These are phyloP conservation scores for Ichneumoninae sp. DNA, from an alignment of 2,888 invertebrate genomes.

Conservation along the genomic window DNA sequence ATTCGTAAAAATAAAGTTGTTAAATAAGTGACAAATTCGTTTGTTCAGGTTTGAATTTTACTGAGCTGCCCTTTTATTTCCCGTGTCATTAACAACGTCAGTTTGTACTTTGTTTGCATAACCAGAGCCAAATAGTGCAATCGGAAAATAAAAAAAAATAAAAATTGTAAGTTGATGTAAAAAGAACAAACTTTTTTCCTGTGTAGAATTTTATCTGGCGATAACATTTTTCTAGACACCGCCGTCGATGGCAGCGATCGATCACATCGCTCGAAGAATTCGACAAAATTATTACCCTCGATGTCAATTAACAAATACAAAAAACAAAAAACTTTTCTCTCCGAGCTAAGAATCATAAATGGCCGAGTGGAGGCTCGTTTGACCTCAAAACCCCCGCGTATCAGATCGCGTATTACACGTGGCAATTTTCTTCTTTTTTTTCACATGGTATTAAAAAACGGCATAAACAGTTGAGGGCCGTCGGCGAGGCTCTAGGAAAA, in stretches of 20 bases:
- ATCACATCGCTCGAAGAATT: neutral
- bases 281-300: neutral
- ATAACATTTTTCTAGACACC: neutral
- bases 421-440: conserved; percentile 29
- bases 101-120: too few relatives aligned
- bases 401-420: conserved; percentile 20
- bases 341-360: neutral
- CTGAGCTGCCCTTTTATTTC: too few relatives aligned
- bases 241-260: neutral
- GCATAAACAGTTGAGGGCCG: conserved; percentile 60
- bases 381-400: neutral
- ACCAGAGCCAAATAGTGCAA: too few relatives aligned
- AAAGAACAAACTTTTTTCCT: too few relatives aligned
- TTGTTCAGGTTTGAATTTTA: too few relatives aligned
- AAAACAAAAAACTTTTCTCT: neutral
- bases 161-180: too few relatives aligned
- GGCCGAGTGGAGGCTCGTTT: neutral
- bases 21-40: too few relatives aligned
- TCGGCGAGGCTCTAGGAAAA: conserved; percentile 70
- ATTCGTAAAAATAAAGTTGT: neutral
- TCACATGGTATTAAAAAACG: conserved; percentile 11
- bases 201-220: too few relatives aligned
- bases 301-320: neutral
- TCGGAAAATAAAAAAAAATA: too few relatives aligned
- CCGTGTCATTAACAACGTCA: too few relatives aligned